Conservation (phyloP, 1,140 invertebrate genomes). For the Littorina saxatilis region DNA sequence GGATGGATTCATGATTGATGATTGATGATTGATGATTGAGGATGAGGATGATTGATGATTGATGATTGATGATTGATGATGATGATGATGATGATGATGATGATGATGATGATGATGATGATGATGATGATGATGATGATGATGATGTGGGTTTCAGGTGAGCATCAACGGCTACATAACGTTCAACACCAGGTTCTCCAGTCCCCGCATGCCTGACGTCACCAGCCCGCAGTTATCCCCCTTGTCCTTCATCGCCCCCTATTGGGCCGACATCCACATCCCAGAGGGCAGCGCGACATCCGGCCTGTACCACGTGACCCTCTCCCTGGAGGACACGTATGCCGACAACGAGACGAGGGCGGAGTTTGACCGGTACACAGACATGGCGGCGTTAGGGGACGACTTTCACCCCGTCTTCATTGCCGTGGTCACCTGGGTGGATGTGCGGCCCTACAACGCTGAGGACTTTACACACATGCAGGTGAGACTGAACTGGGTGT, state of each 20-base stretch:
- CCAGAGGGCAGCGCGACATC: neutral
- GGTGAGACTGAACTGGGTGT: neutral
- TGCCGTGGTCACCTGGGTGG: neutral
- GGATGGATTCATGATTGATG: too few species aligned
- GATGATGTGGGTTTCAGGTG: neutral
- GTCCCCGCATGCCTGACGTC: neutral
- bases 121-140: neutral
- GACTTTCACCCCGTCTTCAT: conserved; percentile 9
- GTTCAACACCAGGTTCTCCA: neutral
- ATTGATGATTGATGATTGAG: neutral
- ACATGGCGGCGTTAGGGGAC: neutral
- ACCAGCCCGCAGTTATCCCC: neutral
- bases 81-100: conserved; percentile 16
- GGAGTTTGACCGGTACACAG: neutral
- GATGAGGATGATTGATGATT: too few species aligned
- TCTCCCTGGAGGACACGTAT: neutral
- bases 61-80: too few species aligned
- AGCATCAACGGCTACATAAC: conserved; percentile 3
- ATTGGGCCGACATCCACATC: conserved; percentile 18
- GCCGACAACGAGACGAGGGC: neutral
- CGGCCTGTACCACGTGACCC: neutral
- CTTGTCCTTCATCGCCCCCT: neutral
- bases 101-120: neutral
- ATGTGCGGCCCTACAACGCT: neutral
- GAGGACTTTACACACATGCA: neutral